Evolutionary conservation across 1,140 invertebrate genomes (phyloP).

Genomic region (Tribolium madens): DNA sequence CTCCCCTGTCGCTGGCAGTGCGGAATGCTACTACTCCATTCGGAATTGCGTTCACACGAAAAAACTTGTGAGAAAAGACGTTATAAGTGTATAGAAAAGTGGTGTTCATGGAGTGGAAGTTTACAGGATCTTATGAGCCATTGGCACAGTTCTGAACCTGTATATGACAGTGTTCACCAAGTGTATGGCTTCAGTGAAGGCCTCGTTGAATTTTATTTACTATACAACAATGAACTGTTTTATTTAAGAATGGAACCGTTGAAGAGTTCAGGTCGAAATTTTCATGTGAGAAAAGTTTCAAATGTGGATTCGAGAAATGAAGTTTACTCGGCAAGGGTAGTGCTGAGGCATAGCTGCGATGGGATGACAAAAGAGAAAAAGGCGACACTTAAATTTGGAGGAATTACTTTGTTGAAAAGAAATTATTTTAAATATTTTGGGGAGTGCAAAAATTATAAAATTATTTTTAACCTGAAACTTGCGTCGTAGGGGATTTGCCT

Average conservation of each 20-base stretch:
- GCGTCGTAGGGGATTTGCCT: neutral
- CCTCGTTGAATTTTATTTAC: conserved; percentile 9
- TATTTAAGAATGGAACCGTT: neutral
- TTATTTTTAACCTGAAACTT: neutral
- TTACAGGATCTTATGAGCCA: neutral
- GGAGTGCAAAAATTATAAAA: neutral
- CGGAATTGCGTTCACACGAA: neutral
- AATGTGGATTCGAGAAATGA: neutral
- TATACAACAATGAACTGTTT: neutral
- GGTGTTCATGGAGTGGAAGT: neutral
- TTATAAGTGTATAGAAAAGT: neutral
- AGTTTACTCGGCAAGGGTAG: neutral
- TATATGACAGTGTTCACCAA: neutral
- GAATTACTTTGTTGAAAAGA: neutral
- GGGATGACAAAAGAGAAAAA: neutral
- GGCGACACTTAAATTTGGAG: neutral
- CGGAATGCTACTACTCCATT: neutral
- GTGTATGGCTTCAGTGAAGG: neutral
- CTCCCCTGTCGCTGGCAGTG: neutral
- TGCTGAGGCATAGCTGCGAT: neutral
- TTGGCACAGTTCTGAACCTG: neutral
- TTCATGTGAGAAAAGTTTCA: neutral
- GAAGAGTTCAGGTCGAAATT: neutral
- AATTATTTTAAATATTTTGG: neutral
- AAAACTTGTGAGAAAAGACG: neutral